Base-by-base conservation (phyloP, 2,113 vertebrate species). In the Rhinoderma darwinii region DNA sequence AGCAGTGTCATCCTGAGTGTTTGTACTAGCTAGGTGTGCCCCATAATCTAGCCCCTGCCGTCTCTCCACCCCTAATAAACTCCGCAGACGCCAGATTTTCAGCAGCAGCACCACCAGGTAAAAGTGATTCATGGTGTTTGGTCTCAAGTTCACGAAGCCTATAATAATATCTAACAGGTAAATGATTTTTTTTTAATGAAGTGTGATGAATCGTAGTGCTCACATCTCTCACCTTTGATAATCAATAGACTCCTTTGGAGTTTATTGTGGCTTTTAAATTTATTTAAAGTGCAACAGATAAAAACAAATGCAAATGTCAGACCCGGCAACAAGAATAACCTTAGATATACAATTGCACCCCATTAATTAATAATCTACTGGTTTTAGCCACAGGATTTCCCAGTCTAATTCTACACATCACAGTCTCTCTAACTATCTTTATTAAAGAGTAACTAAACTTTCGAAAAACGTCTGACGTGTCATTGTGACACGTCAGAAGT, bases 1-100 rank as follows among this genome's bases (percentile, higher is more conserved):
- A 47, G 61, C 30, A 37, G 51, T 75, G 37, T 84, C 72, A 84
- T 32, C 51, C 37, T n/a, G 9, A 61, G 66, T 61, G 83, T 75
- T 84, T 84, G 83, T 61, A 76, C 39, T 76, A 76, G 72, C 72
- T 84, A 74, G 83, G 83, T 44, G 83, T 84, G 51, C 9, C 70
- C 50, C 22, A 47, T 63, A 83, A 32, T 50, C 82, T 83, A 39
- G 47, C 68, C 70, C 3, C 68, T 59, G 15, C 68, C 51, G 44
- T 4, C 51, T 4, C 51, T 85, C 51, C 84, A 61, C 84, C 84
- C 39, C 44, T 50, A 74, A 50, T 63, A 85, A 76, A 84, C 51
- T 61, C 37, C 27, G 25, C 54, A 61, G 79, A 56, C 1, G 50
- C 32, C 77, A 35, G 51, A 76, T 27, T 15, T 80, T n/a, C n/a